These are phyloP conservation scores for Caenorhabditis macrosperma DNA, from an alignment of 2,888 invertebrate genomes.

Conservation along the genomic window DNA sequence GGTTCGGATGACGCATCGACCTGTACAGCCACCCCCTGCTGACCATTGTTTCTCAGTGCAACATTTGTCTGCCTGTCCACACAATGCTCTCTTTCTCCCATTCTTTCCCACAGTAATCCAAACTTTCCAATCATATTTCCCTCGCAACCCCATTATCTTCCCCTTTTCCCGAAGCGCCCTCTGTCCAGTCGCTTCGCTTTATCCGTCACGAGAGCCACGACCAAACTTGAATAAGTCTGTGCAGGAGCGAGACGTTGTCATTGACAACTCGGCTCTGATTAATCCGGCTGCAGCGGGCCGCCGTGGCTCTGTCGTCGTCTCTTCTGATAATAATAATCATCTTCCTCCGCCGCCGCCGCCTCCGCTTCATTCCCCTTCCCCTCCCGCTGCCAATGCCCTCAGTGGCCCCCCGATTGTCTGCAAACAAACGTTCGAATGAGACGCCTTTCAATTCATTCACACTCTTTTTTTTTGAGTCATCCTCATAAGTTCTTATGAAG, in stretches of 20 bases:
- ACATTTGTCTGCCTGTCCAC: not conserved
- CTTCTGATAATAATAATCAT: conserved; percentile 18
- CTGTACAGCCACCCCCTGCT: not conserved
- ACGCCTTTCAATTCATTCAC: not conserved
- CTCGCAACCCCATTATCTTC: not conserved
- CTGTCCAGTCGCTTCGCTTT: too few relatives aligned
- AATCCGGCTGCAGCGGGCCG: conserved; percentile 15
- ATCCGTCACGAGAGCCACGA: not conserved
- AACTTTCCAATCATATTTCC: conserved; percentile 8
- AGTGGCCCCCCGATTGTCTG: conserved; percentile 2
- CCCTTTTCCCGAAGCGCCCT: not conserved
- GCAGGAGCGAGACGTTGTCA: conserved; percentile 22
- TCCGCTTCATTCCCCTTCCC: not conserved
- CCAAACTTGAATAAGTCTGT: not conserved
- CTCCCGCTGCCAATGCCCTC: not conserved
- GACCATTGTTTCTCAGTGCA: conserved; percentile 33
- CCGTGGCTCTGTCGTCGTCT: conserved; percentile 12
- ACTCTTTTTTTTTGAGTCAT: conserved; percentile 5
- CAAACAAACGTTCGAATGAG: not conserved
- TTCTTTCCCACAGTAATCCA: conserved; percentile 42
- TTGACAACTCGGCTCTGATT: conserved; percentile 53
- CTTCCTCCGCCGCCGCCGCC: conserved; percentile 1
- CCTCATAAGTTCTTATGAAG: not conserved
- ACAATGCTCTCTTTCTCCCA: not conserved
- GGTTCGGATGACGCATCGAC: conserved; percentile 29